phyloP scores from a whole-genome alignment of 2,888 invertebrate species.

The Brachyptera risi region DNA sequence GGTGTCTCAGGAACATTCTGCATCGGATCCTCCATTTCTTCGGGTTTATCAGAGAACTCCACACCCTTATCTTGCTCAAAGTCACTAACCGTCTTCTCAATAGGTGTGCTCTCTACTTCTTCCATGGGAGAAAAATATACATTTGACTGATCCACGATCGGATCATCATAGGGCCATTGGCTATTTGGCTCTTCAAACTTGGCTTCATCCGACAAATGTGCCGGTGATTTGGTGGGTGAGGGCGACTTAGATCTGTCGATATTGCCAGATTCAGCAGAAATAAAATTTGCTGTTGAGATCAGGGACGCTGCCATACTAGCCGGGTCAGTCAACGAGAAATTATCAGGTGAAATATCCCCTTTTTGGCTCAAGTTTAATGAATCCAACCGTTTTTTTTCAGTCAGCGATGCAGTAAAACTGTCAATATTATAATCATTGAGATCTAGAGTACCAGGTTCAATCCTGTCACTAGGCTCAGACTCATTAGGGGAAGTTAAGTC shows the following conservation, averaged over 20 bases:
- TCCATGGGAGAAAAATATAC: no score
- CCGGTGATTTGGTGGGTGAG: no score
- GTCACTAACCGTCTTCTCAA: no score
- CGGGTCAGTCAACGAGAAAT: neutral
- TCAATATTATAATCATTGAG: neutral
- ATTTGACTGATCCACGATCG: no score
- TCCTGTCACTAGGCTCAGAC: neutral
- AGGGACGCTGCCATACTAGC: neutral
- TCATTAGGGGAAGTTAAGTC: neutral
- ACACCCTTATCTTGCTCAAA: no score
- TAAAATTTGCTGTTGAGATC: neutral
- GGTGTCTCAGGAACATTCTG: neutral
- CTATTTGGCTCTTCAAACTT: constrained; percentile 3
- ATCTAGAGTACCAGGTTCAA: no score
- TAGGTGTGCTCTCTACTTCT: neutral
- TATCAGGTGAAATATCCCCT: neutral
- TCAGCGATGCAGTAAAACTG: no score
- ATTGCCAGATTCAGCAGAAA: neutral
- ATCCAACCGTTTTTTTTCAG: no score
- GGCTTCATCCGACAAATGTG: neutral
- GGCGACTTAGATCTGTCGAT: neutral
- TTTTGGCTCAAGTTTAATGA: neutral
- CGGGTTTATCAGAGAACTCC: no score
- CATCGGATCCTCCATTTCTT: neutral
- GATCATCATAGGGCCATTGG: neutral